Conservation (phyloP, 2,797 vertebrate genomes). For the Synaphobranchus kaupii region DNA sequence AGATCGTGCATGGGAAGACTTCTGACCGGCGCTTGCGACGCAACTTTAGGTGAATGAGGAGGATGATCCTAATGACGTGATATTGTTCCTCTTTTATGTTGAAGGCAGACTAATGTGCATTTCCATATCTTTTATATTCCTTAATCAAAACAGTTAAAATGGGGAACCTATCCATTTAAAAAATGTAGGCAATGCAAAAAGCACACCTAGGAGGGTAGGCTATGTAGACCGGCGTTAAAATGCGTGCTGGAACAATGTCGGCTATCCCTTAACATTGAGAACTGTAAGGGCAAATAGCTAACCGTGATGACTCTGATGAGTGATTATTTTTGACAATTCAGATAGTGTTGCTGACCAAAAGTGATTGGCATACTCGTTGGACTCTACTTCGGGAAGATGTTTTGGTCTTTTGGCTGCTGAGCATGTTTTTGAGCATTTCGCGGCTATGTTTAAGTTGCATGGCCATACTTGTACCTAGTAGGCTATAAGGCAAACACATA, state of each 20-base stretch:
- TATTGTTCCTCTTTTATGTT: background rate
- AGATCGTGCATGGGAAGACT: background rate
- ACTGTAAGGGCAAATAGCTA: background rate
- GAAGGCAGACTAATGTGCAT: background rate
- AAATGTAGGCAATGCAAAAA: background rate
- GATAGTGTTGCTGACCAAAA: background rate
- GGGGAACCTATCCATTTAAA: background rate
- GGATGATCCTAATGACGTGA: background rate
- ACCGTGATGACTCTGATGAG: background rate
- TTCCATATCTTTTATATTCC: background rate
- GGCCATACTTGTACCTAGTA: background rate
- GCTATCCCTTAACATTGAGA: background rate
- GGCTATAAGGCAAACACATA: background rate
- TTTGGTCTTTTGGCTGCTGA: background rate
- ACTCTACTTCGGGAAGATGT: background rate
- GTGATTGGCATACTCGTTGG: background rate
- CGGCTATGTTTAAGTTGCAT: background rate
- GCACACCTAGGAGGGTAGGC: background rate
- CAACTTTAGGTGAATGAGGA: constrained; percentile 3
- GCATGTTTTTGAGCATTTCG: background rate
- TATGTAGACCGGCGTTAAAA: background rate
- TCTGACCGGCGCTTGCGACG: constrained; percentile 2
- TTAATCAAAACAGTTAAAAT: background rate
- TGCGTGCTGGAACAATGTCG: background rate
- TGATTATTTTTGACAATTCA: background rate